Percentiles rank a stretch among this genome's conserved stretches.
phyloP scores from a whole-genome alignment of 2,888 invertebrate species.

The Gymnosoma rotundatum region DNA sequence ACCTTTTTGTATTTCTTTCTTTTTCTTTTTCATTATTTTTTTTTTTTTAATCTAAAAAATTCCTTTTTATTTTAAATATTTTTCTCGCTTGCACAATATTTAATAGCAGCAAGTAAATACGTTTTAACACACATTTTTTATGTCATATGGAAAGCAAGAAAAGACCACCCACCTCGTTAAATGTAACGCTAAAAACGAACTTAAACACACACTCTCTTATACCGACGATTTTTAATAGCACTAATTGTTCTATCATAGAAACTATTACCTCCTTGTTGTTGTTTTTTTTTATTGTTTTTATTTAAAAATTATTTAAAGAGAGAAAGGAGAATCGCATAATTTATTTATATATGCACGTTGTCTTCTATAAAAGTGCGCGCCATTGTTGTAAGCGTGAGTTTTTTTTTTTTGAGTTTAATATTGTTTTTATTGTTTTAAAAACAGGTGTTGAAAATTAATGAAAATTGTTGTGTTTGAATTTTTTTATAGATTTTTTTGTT shows the following conservation, averaged over 20 bases:
- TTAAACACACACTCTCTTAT: not conserved
- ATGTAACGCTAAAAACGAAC: not conserved
- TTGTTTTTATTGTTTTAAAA: slow-evolving; percentile 59
- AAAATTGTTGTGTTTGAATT: slow-evolving; percentile 61
- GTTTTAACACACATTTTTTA: not conserved
- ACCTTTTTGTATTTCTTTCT: too few relatives aligned
- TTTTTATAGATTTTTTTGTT: slow-evolving; percentile 24
- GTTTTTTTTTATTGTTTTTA: slow-evolving; percentile 18
- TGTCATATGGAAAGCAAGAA: not conserved
- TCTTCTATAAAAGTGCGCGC: not conserved
- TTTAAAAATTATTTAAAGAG: slow-evolving; percentile 17
- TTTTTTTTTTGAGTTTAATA: not conserved
- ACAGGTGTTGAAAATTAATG: slow-evolving; percentile 68
- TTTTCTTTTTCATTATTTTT: too few relatives aligned
- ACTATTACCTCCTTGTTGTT: slow-evolving; percentile 43
- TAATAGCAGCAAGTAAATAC: too few relatives aligned
- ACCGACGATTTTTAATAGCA: slow-evolving; percentile 18
- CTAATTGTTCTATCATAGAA: slow-evolving; percentile 45
- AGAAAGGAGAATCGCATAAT: not conserved
- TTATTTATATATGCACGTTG: not conserved
- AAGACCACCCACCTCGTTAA: slow-evolving; percentile 15
- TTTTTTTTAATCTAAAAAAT: too few relatives aligned
- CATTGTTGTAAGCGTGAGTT: slow-evolving; percentile 14
- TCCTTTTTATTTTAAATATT: too few relatives aligned
- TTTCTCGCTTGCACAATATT: too few relatives aligned